Evolutionary conservation across 2,113 vertebrate species (phyloP).

Genomic region (Myanophis thanlyinensis): DNA sequence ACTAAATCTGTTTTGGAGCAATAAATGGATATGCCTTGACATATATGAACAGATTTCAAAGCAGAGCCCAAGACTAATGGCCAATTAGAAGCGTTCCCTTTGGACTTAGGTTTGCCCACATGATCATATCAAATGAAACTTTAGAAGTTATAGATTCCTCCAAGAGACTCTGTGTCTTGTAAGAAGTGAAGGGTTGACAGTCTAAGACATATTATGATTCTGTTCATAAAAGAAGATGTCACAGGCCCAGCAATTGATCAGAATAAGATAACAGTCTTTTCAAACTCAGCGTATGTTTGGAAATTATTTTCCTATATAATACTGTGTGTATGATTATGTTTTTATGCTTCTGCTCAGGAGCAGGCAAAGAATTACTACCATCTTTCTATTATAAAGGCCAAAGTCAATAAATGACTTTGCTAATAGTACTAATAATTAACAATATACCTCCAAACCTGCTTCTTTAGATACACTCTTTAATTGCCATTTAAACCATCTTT

Average conservation of each 20-base stretch:
- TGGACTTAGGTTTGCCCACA: conserved; percentile 16
- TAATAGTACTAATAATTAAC: neutral
- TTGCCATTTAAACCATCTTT: neutral
- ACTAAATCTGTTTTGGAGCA: neutral
- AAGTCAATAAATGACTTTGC: neutral
- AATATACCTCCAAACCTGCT: neutral
- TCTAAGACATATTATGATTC: neutral
- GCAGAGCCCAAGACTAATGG: neutral
- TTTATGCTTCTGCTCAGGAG: neutral
- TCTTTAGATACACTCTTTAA: neutral
- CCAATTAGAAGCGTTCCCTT: neutral
- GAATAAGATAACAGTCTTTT: neutral
- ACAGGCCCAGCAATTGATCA: neutral
- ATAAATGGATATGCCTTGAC: neutral
- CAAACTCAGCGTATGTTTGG: neutral
- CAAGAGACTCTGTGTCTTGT: neutral
- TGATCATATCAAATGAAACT: conserved; percentile 21
- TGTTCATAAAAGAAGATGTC: neutral
- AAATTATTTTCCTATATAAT: neutral
- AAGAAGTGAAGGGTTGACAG: neutral
- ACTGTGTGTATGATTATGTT: neutral
- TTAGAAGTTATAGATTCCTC: neutral
- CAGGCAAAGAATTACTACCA: neutral
- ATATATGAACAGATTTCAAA: neutral
- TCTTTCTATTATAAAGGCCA: neutral